Base-by-base conservation (phyloP, 2,888 invertebrate species). In the Tenthredo mesomela region DNA sequence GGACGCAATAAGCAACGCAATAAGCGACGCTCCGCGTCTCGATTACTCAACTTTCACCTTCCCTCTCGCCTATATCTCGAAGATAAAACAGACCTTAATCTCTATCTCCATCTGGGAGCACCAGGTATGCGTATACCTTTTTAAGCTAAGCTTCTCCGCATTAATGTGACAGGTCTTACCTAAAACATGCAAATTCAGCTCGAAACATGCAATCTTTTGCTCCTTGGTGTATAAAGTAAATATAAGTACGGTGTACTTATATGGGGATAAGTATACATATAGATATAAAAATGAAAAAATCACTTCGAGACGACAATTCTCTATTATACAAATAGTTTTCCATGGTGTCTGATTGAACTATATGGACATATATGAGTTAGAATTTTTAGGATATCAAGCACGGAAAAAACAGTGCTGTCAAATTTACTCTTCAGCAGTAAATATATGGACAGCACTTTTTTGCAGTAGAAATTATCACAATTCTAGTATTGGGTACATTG, bases 51-150 rank as follows among this genome's bases (percentile, higher is more conserved):
- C 47, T 82, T 82, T 70, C 29, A 43, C 82, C 82, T 54, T 40
- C 25, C 15, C 25, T 40, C 58, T 15, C 40, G 5, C 47, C 25
- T 4, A 21, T 5, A 75, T 25, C n/a, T 18, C 9, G 2, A 58
- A 61, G 40, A 80, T 77, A 77, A 77, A 77, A 77, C 54, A 29
- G 6, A 47, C 50, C 77, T 54, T 77, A 77, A 77, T 77, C 77
- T 77, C 33, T 77, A 50, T n/a, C 50, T 47, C 50, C 54, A 77
- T 77, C 77, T 77, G 29, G 47, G 50, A 25, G 37, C 58, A 61
- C n/a, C 78, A 58, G 78, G 78, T 78, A 78, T 58, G 78, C 78
- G 78, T 50, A 82, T 67, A 54, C 82, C 82, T 65, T 82, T 82
- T 47, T 29, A 67, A 65, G 43, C 82, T 67, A 67, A 65, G 67